Evolutionary conservation across 2,888 invertebrate species (phyloP), one percentile per base, ranked within the genome.

Genomic region (Kuschelorhynchus macadamiae): DNA sequence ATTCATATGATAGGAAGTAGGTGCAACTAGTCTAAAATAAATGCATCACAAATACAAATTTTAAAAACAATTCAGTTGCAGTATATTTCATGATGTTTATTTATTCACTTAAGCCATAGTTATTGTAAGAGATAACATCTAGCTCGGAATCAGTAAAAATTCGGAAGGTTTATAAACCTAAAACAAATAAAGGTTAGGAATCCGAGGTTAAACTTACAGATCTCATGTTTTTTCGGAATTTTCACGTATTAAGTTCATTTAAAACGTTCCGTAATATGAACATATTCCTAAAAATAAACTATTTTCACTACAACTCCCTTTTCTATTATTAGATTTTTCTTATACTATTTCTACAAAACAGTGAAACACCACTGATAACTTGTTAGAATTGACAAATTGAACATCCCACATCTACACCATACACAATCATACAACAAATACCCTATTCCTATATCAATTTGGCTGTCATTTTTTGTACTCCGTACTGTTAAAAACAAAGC

Each of bases 171-270:
- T 36, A 50, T n/a, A 39, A 46, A 36, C 14, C 61, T 68, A 53
- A 67, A 62, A 63, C 62, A 70, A 70, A 70, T 67, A 70, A 66
- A 70, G 65, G 70, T 70, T 70, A 70, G 61, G 50, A 55, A 55
- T 63, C 39, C 33, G 57, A 67, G 62, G 57, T 70, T 67, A 64
- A 33, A 62, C 70, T 70, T 70, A 70, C 70, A 63, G 49, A 57
- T 67, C 17, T 30, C 53, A 53, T n/a, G 50, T 52, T 59, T 66
- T 41, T 41, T 42, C n/a, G 25, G 12, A 17, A 7, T 25, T 52
- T 62, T 36, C 21, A n/a, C 39, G 17, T 20, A 14, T 60, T 60
- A 50, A 50, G 60, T 60, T 42, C 60, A 12, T 25, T 49, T 25
- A 25, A 25, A 25, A 25, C 7, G 9, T 16, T 9, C 14, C 20